Evolutionary conservation across 2,888 invertebrate species (phyloP), one percentile per base, ranked within the genome.

Genomic region (Nomada ferruginata): DNA sequence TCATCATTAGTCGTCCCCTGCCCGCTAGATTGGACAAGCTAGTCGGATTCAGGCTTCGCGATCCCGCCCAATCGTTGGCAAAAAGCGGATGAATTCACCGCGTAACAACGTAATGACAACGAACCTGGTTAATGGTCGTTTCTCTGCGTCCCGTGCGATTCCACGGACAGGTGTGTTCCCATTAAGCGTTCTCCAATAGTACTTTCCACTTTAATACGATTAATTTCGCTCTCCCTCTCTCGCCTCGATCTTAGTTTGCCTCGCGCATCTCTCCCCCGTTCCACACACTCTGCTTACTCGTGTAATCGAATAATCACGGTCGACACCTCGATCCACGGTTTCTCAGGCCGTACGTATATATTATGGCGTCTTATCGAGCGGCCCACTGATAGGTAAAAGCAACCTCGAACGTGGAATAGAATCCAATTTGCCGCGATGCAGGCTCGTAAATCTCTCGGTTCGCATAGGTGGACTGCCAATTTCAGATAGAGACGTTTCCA

Each of bases 21-120:
- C 76, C 64, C 52, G 79, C 52, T 63, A 74, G 83, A 76, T 70
- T 63, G 74, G 76, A 75, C 69, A 55, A 81, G 60, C 69, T 60
- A 47, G 71, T 66, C 72, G 65, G 70, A 53, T 65, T 79, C 70
- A 70, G 73, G 77, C 66, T 76, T 74, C 65, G 76, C 47, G 73
- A 85, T 83, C 79, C 78, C 76, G 77, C 71, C 85, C 82, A 75
- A 83, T 81, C 76, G 66, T 10, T 23, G 53, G 72, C 73, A 87
- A 87, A 85, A 87, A 87, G 52, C 70, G 61, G 81, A 85, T 87
- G 72, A 88, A 87, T 87, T 84, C 83, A 79, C 60, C 77, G 70
- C 55, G 77, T 85, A 85, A 85, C 84, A 85, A 85, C 81, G 77
- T 85, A 85, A 85, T 82, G 84, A 87, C 83, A 87, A 78, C 81